Percentiles rank a stretch among this genome's conserved stretches.
Conservation (phyloP, 2,797 vertebrate genomes). For the Protonibea diacanthus region DNA sequence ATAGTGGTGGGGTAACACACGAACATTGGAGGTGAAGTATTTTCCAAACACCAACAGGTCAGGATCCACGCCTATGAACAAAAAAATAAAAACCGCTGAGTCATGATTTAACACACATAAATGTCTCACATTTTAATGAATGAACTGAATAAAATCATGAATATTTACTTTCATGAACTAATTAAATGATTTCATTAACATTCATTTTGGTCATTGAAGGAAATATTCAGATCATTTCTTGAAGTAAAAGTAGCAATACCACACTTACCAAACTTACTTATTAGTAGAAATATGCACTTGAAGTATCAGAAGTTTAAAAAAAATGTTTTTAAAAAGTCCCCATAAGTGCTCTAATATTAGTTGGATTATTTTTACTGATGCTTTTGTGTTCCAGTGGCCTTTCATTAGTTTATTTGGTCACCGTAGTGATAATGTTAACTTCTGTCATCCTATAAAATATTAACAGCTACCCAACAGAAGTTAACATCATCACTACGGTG, state of each 20-base stretch:
- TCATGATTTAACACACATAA: neutral
- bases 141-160: neutral
- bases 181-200: accelerated
- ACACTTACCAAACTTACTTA: neutral
- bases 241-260: neutral
- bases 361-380: neutral
- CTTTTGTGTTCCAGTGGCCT: neutral
- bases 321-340: too few relatives aligned
- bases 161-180: neutral
- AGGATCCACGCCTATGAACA: constrained; percentile 90
- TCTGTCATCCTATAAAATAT: too few relatives aligned
- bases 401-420: neutral
- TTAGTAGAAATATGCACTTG: too few relatives aligned
- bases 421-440: neutral
- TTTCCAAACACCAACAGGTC: constrained; percentile 95
- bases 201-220: neutral
- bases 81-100: constrained; percentile 14
- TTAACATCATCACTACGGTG: too few relatives aligned
- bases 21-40: constrained; percentile 79
- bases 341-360: neutral
- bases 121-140: neutral
- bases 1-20: constrained; percentile 80
- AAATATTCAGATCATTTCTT: neutral
- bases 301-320: neutral
- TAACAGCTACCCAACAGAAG: too few relatives aligned